These are phyloP conservation scores for Argentina silus DNA, from an alignment of 2,797 vertebrate species.

Conservation along the genomic window DNA sequence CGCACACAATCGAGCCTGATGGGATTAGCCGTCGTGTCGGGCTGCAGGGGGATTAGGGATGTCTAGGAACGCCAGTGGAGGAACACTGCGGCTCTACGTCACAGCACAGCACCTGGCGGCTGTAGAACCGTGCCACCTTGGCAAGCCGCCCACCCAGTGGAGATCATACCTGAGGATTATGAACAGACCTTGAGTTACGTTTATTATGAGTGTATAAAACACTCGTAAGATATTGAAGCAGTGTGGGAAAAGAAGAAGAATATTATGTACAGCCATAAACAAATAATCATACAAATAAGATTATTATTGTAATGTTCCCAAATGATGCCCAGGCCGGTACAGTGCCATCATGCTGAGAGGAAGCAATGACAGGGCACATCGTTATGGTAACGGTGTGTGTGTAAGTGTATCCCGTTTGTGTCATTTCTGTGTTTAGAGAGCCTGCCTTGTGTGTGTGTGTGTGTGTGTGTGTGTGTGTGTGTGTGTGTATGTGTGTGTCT, in stretches of 20 bases:
- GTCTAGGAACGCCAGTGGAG: conserved; percentile 64
- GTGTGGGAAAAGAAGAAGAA: not conserved
- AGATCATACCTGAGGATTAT: not conserved
- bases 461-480: conserved; percentile 47
- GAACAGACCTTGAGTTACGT: not conserved
- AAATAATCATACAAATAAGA: not conserved
- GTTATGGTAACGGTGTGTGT: not conserved
- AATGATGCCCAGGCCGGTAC: not conserved
- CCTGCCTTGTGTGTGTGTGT: conserved; percentile 26
- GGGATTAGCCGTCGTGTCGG: conserved; percentile 74
- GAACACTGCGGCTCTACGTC: conserved; percentile 47
- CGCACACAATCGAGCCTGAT: conserved; percentile 70
- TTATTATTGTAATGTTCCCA: not conserved
- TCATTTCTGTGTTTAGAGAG: not conserved
- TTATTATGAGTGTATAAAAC: too few relatives aligned
- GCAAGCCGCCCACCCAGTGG: not conserved
- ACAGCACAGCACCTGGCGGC: conserved; percentile 47
- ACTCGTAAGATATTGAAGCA: not conserved
- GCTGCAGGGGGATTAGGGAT: conserved; percentile 74
- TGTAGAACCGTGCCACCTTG: conserved; percentile 30
- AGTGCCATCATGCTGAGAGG: not conserved
- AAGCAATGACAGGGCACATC: not conserved
- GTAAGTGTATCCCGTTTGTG: too few relatives aligned
- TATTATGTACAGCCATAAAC: not conserved
- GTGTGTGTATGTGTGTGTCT: conserved; percentile 26